These are phyloP conservation scores for Psix sp. DNA, from an alignment of 1,140 invertebrate genomes.

Conservation along the genomic window DNA sequence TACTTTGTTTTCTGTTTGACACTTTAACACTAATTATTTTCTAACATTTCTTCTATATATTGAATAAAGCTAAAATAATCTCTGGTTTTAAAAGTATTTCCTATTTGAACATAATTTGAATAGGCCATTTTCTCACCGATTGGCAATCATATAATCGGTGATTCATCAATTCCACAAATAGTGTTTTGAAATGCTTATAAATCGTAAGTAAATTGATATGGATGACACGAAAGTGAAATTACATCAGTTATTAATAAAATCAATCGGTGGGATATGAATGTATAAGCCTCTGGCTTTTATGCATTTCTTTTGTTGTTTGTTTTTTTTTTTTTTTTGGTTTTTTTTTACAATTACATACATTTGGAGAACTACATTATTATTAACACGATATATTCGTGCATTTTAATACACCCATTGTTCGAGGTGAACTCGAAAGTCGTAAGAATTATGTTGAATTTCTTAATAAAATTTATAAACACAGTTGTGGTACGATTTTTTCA, in stretches of 20 bases:
- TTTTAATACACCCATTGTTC: constrained; percentile 34
- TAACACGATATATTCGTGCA: constrained; percentile 13
- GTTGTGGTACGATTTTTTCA: constrained; percentile 63
- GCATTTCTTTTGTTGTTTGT: constrained; percentile 3
- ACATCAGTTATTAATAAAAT: too few species aligned
- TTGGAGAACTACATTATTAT: constrained; percentile 32
- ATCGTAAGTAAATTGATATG: neutral
- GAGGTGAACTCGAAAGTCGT: constrained; percentile 18
- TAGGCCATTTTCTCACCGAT: constrained; percentile 69
- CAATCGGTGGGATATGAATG: too few species aligned
- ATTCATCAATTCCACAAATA: constrained; percentile 3
- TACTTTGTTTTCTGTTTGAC: constrained; percentile 1
- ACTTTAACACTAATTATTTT: constrained; percentile 18
- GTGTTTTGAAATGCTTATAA: neutral
- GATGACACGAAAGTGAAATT: neutral
- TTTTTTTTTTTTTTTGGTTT: constrained; percentile 5
- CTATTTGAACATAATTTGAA: constrained; percentile 59
- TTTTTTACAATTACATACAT: constrained; percentile 15
- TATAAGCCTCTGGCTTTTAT: constrained; percentile 25
- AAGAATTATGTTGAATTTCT: constrained; percentile 31
- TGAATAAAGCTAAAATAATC: constrained; percentile 31
- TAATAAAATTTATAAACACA: constrained; percentile 56
- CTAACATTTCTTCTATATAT: constrained; percentile 30
- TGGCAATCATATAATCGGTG: constrained; percentile 54
- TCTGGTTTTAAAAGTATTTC: constrained; percentile 33